A percentile compares a stretch with the other conserved stretches of the same genome.
Conservation (phyloP, 2,888 invertebrate genomes). For the Callimorpha dominula region DNA sequence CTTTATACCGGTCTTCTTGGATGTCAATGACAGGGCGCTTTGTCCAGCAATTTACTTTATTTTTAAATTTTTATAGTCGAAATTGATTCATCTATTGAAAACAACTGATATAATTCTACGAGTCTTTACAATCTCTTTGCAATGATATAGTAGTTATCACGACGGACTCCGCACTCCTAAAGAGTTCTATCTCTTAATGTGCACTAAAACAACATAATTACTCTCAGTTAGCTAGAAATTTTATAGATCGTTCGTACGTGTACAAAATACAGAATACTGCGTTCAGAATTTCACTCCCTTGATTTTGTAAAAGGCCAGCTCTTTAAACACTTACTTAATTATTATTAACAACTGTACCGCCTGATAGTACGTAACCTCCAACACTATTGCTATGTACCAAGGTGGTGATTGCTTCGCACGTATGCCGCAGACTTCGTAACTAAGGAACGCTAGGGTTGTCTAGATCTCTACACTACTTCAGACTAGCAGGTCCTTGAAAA, state of each 20-base stretch:
- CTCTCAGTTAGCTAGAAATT: conserved; percentile 2
- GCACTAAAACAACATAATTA: background rate
- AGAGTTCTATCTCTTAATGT: background rate
- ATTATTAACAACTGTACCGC: background rate
- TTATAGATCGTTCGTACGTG: background rate
- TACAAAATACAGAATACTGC: background rate
- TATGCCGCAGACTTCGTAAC: background rate
- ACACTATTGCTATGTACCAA: background rate
- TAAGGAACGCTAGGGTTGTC: background rate
- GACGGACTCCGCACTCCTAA: too few relatives aligned
- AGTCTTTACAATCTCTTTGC: background rate
- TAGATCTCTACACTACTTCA: background rate
- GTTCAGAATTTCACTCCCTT: background rate
- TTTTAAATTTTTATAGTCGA: too few relatives aligned
- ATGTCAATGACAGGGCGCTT: too few relatives aligned
- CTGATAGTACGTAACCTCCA: background rate
- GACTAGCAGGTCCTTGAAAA: background rate
- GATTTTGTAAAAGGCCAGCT: background rate
- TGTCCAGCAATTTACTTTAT: too few relatives aligned
- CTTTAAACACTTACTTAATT: background rate
- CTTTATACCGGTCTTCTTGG: too few relatives aligned
- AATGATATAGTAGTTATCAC: background rate
- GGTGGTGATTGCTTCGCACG: background rate
- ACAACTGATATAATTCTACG: background rate
- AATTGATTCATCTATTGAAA: background rate